Conservation (phyloP, 2,113 vertebrate genomes). For the Orthonyx spaldingii region DNA sequence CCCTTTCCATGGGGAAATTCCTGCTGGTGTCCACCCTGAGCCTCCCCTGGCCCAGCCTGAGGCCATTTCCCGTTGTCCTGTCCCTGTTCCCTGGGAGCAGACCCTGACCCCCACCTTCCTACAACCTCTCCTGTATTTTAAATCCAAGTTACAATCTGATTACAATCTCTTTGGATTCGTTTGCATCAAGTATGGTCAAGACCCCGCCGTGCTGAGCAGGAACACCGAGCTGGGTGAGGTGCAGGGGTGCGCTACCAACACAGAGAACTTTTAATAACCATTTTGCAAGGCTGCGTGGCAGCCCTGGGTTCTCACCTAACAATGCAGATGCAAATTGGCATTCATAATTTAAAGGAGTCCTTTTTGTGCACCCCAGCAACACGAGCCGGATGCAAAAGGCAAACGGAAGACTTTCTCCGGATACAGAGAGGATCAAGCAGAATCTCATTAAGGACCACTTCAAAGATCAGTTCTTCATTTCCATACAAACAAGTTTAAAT, state of each 20-base stretch:
- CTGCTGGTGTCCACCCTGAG: accelerated
- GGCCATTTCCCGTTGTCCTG: neutral
- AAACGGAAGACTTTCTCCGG: conserved; percentile 69
- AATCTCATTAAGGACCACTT: conserved; percentile 80
- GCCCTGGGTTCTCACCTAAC: conserved; percentile 4
- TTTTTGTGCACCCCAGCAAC: conserved; percentile 55
- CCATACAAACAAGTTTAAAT: conserved; percentile 84
- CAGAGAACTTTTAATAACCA: neutral
- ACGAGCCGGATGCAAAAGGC: conserved; percentile 60
- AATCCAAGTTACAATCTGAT: neutral
- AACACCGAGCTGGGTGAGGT: accelerated
- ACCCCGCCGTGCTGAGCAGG: neutral
- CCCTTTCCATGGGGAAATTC: neutral
- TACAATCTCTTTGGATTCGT: neutral
- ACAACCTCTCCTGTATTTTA: neutral
- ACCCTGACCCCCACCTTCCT: accelerated
- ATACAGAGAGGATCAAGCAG: conserved; percentile 74
- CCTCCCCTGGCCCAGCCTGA: neutral
- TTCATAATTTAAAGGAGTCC: conserved; percentile 71
- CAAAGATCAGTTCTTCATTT: conserved; percentile 79
- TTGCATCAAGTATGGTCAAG: neutral
- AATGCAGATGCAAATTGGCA: conserved; percentile 59
- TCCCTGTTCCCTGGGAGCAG: neutral
- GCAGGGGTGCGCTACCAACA: neutral
- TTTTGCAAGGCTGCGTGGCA: neutral